Evolutionary conservation across 2,888 invertebrate species (phyloP).

Genomic region (Cordilura impudica): DNA sequence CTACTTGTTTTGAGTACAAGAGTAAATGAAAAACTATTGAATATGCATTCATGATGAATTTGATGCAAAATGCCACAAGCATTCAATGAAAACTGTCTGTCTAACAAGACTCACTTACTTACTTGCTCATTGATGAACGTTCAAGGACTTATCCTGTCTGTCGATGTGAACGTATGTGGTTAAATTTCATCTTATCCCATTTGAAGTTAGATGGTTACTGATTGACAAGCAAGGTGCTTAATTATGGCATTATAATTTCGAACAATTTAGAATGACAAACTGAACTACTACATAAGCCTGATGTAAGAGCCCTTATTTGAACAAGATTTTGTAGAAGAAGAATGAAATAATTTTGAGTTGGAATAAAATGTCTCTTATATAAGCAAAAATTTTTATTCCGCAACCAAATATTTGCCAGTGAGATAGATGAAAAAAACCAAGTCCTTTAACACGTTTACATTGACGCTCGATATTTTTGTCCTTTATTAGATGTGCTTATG

Average conservation of each 20-base stretch:
- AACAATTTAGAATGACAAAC: constrained; percentile 44
- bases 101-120: not conserved
- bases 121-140: constrained; percentile 34
- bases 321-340: constrained; percentile 14
- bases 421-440: constrained; percentile 3
- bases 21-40: constrained; percentile 39
- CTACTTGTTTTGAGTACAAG: not conserved
- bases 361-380: not conserved
- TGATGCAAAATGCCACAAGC: constrained; percentile 38
- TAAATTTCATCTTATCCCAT: not conserved
- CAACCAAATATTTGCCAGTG: not conserved
- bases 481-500: not conserved
- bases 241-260: constrained; percentile 56
- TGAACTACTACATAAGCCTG: not conserved
- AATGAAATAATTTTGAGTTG: constrained; percentile 2
- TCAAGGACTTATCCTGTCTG: not conserved
- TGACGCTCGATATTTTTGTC: constrained; percentile 1
- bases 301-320: not conserved
- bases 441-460: constrained; percentile 55
- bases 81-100: constrained; percentile 34
- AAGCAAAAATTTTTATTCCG: too few species aligned
- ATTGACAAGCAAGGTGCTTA: constrained; percentile 59
- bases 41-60: not conserved
- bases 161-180: not conserved
- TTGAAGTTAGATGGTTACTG: not conserved